Percentiles rank a stretch among this genome's conserved stretches.
Conservation (phyloP, 2,113 vertebrate genomes). For the Cyprinodon variegatus region DNA sequence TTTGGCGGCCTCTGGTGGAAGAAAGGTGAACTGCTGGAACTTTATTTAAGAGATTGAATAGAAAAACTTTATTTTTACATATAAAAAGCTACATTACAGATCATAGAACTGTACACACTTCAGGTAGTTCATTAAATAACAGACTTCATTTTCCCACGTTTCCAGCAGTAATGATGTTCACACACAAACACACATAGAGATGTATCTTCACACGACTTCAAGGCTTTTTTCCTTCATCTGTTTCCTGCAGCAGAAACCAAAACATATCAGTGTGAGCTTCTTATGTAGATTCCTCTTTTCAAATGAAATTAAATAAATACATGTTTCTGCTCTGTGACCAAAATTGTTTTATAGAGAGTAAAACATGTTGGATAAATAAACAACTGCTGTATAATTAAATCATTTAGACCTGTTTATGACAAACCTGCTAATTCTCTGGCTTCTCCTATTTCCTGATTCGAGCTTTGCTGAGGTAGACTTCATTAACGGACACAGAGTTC, state of each 20-base stretch:
- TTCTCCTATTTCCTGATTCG: conserved; percentile 42
- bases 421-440: not conserved
- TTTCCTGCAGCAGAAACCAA: not conserved
- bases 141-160: not conserved
- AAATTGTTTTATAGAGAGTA: not conserved
- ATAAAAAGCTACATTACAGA: not conserved
- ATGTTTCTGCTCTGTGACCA: not conserved
- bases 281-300: not conserved
- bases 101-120: not conserved
- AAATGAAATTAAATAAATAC: not conserved
- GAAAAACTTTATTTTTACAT: not conserved
- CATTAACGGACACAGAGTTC: accelerated
- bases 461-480: conserved; percentile 33
- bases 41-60: not conserved
- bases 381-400: not conserved
- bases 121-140: not conserved
- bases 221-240: not conserved
- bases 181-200: conserved; percentile 5
- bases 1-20: conserved; percentile 4
- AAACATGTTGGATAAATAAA: not conserved
- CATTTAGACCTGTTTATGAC: not conserved
- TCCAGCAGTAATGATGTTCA: not conserved
- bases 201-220: accelerated
- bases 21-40: not conserved
- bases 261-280: not conserved